These are phyloP conservation scores for Pandion haliaetus DNA, from an alignment of 2,113 vertebrate species.

Conservation along the genomic window DNA sequence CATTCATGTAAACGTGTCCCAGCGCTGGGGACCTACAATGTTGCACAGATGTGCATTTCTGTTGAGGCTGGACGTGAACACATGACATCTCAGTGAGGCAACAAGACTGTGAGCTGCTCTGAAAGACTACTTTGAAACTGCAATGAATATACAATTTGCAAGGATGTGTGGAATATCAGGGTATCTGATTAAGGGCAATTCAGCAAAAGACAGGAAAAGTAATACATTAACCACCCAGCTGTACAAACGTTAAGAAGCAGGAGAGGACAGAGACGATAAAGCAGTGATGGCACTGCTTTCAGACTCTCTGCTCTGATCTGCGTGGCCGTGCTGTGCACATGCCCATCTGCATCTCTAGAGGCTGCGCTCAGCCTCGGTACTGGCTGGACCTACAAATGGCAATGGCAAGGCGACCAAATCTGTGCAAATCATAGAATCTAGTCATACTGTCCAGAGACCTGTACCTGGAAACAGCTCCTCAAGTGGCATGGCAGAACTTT, in stretches of 20 bases:
- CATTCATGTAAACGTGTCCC: accelerated
- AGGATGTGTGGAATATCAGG: neutral
- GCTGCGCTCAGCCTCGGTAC: neutral
- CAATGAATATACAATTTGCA: neutral
- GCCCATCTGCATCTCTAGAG: too few relatives aligned
- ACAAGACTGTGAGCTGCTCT: neutral
- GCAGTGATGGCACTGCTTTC: neutral
- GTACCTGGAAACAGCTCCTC: neutral
- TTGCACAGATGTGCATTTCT: neutral
- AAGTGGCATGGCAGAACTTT: neutral
- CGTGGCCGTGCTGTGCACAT: accelerated
- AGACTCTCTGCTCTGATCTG: neutral
- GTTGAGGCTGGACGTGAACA: neutral
- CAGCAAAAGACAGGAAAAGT: neutral
- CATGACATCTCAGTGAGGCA: neutral
- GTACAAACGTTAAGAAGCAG: neutral
- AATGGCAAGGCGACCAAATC: neutral
- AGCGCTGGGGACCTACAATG: neutral
- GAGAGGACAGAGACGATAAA: neutral
- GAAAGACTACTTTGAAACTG: neutral
- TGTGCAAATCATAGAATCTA: neutral
- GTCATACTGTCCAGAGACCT: neutral
- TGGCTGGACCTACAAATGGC: neutral
- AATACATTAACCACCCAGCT: neutral
- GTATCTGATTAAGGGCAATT: neutral